Evolutionary conservation across 2,113 vertebrate genomes (phyloP).

Genomic region (Xenopus tropicalis): UCB_Xtro_10.0 CM004452.2:23611501-23612000

Average conservation of each 20-base stretch:
- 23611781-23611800: conserved; percentile 9
- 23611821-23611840: conserved; percentile 13
- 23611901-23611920: too few relatives aligned
- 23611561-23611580: not conserved
- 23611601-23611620: not conserved
- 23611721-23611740: conserved; percentile 17
- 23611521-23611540: not conserved
- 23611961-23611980: too few relatives aligned
- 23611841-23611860: not conserved
- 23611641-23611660: conserved; percentile 15
- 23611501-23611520: not conserved
- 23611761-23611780: not conserved
- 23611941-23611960: too few relatives aligned
- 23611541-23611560: not conserved
- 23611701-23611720: not conserved
- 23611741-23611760: conserved; percentile 6
- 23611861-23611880: too few relatives aligned
- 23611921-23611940: too few relatives aligned
- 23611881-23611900: too few relatives aligned
- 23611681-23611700: not conserved
- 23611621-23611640: conserved; percentile 6
- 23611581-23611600: conserved; percentile 1
- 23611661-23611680: conserved; percentile 12
- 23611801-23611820: conserved; percentile 4
- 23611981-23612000: too few relatives aligned